Conservation (phyloP, 2,797 vertebrate species). For the Helicolenus hilgendorfi region DNA sequence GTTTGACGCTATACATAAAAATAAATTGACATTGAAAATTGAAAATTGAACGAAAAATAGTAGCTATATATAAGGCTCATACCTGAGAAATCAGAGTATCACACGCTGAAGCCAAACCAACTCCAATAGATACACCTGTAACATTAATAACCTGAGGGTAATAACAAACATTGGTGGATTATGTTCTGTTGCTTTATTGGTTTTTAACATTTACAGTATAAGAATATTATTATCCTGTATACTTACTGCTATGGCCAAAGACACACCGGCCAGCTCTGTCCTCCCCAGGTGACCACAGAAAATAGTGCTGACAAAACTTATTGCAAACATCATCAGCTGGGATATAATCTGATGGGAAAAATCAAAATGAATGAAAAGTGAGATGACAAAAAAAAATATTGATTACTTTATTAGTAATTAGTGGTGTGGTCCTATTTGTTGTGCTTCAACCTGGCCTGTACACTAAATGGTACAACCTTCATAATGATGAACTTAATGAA, state of each 20-base stretch:
- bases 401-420: not conserved
- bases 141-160: conserved; percentile 92
- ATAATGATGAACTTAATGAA: not conserved
- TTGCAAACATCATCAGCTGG: conserved; percentile 88
- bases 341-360: conserved; percentile 85
- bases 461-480: not conserved
- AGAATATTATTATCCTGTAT: conserved; percentile 51
- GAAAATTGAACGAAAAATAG: not conserved
- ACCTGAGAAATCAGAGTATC: conserved; percentile 92
- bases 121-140: conserved; percentile 91
- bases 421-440: not conserved
- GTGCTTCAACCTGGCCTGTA: not conserved
- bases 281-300: conserved; percentile 95
- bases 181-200: not conserved
- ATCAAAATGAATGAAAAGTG: not conserved
- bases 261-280: conserved; percentile 90
- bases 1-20: no score
- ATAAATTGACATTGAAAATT: no score
- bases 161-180: not conserved
- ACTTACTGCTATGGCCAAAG: conserved; percentile 90
- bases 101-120: conserved; percentile 92
- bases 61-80: not conserved
- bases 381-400: not conserved
- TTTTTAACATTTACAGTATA: not conserved
- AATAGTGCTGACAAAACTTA: conserved; percentile 91